These are phyloP conservation scores for Chromoteleia sp. DNA, from an alignment of 2,888 invertebrate species.

Conservation along the genomic window DNA sequence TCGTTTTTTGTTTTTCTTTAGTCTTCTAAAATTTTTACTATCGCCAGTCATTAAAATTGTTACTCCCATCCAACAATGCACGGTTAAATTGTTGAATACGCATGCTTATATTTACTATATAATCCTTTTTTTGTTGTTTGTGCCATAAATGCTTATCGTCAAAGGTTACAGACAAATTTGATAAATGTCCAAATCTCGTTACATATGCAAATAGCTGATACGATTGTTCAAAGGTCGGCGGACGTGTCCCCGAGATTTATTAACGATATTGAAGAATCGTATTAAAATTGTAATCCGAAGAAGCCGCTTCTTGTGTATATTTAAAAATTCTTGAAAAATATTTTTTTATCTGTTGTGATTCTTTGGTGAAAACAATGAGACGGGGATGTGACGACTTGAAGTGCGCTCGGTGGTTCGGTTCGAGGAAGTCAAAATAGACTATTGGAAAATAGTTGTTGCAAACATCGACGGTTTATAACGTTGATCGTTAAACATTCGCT, in stretches of 20 bases:
- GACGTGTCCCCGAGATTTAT: conserved; percentile 12
- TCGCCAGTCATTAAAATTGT: conserved; percentile 15
- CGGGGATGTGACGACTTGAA: conserved; percentile 19
- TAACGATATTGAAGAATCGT: conserved; percentile 54
- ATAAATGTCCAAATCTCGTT: conserved; percentile 51
- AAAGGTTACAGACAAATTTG: conserved; percentile 59
- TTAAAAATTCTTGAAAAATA: conserved; percentile 62
- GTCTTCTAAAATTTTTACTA: not conserved
- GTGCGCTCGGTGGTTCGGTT: conserved; percentile 8
- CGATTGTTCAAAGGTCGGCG: conserved; percentile 48
- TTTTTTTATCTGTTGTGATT: conserved; percentile 19
- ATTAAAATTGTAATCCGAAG: conserved; percentile 53
- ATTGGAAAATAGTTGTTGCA: conserved; percentile 33
- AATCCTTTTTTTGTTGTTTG: conserved; percentile 41
- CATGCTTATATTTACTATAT: conserved; percentile 17
- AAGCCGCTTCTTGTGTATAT: conserved; percentile 47
- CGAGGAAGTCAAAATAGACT: conserved; percentile 6
- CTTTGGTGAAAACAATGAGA: conserved; percentile 22
- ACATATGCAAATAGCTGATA: conserved; percentile 50
- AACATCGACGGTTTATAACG: conserved; percentile 7
- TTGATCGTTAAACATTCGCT: not conserved
- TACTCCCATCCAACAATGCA: conserved; percentile 39
- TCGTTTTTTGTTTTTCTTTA: not conserved
- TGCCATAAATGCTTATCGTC: conserved; percentile 61
- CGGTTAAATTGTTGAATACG: conserved; percentile 41